Percentiles rank a stretch among this genome's conserved stretches.
These are phyloP conservation scores for Aporophyla nigra DNA, from an alignment of 2,888 invertebrate genomes.

Conservation along the genomic window DNA sequence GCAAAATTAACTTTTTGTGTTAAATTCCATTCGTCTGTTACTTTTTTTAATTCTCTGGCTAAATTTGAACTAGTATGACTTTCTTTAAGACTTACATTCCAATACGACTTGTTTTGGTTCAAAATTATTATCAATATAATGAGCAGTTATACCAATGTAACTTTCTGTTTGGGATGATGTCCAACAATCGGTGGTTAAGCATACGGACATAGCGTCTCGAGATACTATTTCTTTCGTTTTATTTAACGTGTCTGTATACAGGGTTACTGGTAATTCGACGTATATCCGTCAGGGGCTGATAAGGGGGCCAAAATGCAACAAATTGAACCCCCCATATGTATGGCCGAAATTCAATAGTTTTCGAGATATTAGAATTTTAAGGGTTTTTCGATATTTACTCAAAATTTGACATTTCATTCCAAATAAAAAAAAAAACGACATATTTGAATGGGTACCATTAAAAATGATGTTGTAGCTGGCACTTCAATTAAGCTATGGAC, in stretches of 20 bases:
- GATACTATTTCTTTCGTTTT: not conserved
- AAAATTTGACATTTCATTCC: no score
- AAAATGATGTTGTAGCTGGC: no score
- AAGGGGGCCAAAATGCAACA: no score
- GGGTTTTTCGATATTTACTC: no score
- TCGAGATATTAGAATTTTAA: no score
- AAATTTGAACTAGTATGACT: not conserved
- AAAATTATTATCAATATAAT: constrained; percentile 20
- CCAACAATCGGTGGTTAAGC: constrained; percentile 20
- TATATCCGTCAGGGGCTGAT: no score
- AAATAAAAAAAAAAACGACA: no score
- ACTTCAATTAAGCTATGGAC: no score
- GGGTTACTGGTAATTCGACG: no score
- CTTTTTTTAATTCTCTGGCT: not conserved
- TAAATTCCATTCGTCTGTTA: constrained; percentile 3
- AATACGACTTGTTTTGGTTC: constrained; percentile 10
- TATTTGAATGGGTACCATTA: no score
- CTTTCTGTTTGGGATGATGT: constrained; percentile 12
- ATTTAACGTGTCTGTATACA: constrained; percentile 1
- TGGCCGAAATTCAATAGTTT: no score
- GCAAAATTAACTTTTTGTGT: constrained; percentile 15
- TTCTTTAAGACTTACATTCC: constrained; percentile 1
- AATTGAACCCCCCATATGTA: no score
- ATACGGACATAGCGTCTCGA: constrained; percentile 4
- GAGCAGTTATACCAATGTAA: constrained; percentile 16